Evolutionary conservation across 1,140 invertebrate species (phyloP), one percentile per base, ranked within the genome.

Genomic region (Drosophila malerkotliana): DNA sequence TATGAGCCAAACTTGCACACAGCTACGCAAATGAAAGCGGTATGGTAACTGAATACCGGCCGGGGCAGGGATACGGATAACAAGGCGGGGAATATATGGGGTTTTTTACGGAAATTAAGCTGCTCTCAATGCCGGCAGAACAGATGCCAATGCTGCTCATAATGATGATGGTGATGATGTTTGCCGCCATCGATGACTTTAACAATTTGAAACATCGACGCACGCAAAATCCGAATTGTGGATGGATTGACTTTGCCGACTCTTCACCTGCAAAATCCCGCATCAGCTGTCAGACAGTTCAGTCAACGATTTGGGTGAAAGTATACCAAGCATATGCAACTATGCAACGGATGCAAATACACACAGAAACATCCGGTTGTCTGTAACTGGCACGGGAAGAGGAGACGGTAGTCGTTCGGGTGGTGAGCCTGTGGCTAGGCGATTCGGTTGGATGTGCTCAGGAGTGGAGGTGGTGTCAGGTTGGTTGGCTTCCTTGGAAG

Each of bases 31-130:
- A 54, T 67, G 56, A 52, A 67, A 44, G 14, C 5, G 49, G 9
- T 14, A 21, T 18, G 18, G 47, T 9, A 41, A 14, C 3, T 6
- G 30, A 44, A 44, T 44, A 44, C 41, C n/a, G 14, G 21, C 21
- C 21, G 21, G 21, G 49, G 49, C 48, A 24, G 49, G 34, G 47
- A 24, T 14, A 30, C 28, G 30, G 32, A 52, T 45, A 39, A 37
- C 32, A 8, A 28, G 44, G 56, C 53, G 47, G 59, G 59, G 34
- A 48, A 26, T 48, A 39, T 32, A 18, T 9, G 54, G 30, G 66
- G 28, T 61, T 52, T 75, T 75, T 41, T 71, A 57, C 54, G 64
- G 61, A 83, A 76, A 84, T 79, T 66, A 75, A 84, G 58, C 76
- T 67, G 41, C 54, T 57, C 49, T 41, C 63, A 52, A 56, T 75